Evolutionary conservation across 2,113 vertebrate species (phyloP).

Genomic region (Murina feae): DNA sequence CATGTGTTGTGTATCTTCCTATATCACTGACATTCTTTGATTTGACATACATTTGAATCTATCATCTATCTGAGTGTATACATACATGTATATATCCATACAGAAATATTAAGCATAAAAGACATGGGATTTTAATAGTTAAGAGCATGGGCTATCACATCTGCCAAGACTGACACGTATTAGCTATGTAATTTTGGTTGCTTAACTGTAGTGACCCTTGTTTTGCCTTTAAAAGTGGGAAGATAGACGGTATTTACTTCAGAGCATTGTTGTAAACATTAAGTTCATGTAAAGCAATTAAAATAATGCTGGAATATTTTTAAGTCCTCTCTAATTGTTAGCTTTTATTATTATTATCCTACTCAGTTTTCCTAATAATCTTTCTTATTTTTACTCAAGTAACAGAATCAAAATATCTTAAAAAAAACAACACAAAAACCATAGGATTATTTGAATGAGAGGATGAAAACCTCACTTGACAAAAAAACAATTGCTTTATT

Average conservation of each 20-base stretch:
- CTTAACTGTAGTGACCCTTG: background rate
- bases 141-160: background rate
- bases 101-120: background rate
- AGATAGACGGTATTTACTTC: background rate
- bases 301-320: background rate
- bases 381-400: background rate
- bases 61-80: background rate
- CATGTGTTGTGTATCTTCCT: background rate
- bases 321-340: background rate
- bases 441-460: slow-evolving; percentile 11
- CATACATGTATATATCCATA: background rate
- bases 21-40: background rate
- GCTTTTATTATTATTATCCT: background rate
- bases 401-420: slow-evolving; percentile 8
- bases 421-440: background rate
- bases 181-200: background rate
- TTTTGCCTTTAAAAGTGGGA: slow-evolving; percentile 10
- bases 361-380: background rate
- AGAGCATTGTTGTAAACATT: background rate
- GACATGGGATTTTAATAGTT: background rate
- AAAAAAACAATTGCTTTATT: background rate
- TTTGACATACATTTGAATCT: background rate
- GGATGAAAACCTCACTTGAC: background rate
- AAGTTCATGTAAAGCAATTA: background rate
- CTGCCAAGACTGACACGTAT: background rate